A percentile compares a stretch with the other conserved stretches of the same genome.
Evolutionary conservation across 2,797 vertebrate genomes (phyloP).

Genomic region (Phyllotis vaccarum): DNA sequence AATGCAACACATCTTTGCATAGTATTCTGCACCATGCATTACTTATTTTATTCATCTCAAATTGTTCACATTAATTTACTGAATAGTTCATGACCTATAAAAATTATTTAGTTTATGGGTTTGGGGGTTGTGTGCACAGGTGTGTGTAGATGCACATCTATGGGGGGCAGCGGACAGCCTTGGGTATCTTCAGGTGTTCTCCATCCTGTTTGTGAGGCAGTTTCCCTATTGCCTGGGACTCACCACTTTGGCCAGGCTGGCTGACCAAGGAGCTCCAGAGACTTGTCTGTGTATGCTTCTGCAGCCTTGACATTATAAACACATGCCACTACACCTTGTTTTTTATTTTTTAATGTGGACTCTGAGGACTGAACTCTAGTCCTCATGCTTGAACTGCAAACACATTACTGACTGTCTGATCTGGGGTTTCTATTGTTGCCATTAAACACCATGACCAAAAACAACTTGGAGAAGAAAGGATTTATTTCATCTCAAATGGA

Average conservation of each 20-base stretch:
- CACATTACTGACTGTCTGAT: background rate
- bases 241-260: background rate
- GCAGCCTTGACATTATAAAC: background rate
- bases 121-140: too few species aligned
- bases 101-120: background rate
- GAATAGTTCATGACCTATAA: background rate
- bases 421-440: background rate
- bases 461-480: background rate
- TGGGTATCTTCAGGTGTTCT: background rate
- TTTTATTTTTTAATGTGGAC: background rate
- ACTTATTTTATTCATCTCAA: background rate
- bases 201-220: background rate
- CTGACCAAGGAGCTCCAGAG: background rate
- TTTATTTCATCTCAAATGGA: background rate
- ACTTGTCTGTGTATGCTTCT: background rate
- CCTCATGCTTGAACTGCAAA: background rate
- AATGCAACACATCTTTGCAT: background rate
- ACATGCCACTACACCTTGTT: background rate
- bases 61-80: background rate
- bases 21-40: background rate
- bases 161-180: background rate
- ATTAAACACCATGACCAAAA: background rate
- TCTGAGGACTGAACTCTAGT: background rate
- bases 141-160: background rate
- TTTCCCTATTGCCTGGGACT: background rate